Evolutionary conservation across 2,888 invertebrate genomes (phyloP).

Genomic region (Coleophora deauratella): DNA sequence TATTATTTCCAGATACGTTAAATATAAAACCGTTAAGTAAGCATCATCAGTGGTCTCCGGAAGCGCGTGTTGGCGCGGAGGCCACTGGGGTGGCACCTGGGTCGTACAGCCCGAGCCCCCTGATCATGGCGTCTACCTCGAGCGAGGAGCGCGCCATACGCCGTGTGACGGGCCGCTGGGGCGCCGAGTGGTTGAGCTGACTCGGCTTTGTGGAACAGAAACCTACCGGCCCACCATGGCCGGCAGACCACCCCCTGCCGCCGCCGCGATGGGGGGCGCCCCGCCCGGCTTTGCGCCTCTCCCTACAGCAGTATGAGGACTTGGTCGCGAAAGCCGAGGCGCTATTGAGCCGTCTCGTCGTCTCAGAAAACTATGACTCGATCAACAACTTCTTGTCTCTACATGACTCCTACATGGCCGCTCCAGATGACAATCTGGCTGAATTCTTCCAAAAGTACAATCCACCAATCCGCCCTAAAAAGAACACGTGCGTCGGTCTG

Average conservation of each 20-base stretch:
- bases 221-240: slow-evolving; percentile 49
- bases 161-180: slow-evolving; percentile 88
- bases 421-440: slow-evolving; percentile 78
- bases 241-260: slow-evolving; percentile 64
- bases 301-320: slow-evolving; percentile 85
- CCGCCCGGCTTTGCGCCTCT: slow-evolving; percentile 79
- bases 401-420: slow-evolving; percentile 79
- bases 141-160: slow-evolving; percentile 63
- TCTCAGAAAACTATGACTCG: slow-evolving; percentile 92
- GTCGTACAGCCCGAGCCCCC: slow-evolving; percentile 33
- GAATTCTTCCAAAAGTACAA: slow-evolving; percentile 88
- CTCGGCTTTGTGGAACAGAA: slow-evolving; percentile 77
- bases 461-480: slow-evolving; percentile 86
- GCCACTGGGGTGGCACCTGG: slow-evolving; percentile 55
- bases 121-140: slow-evolving; percentile 46
- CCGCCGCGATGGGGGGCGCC: slow-evolving; percentile 63
- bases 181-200: slow-evolving; percentile 98
- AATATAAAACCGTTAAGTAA: slow-evolving; percentile 74
- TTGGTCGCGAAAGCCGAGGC: slow-evolving; percentile 88
- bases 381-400: slow-evolving; percentile 87
- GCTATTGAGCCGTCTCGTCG: slow-evolving; percentile 86
- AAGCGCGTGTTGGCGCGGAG: slow-evolving; percentile 52
- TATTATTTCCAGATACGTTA: slow-evolving; percentile 56
- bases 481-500: slow-evolving; percentile 93
- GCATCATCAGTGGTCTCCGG: slow-evolving; percentile 63